Percentiles rank a stretch among this genome's conserved stretches.
Conservation (phyloP, 2,797 vertebrate species). For the Sebastes reedi region DNA sequence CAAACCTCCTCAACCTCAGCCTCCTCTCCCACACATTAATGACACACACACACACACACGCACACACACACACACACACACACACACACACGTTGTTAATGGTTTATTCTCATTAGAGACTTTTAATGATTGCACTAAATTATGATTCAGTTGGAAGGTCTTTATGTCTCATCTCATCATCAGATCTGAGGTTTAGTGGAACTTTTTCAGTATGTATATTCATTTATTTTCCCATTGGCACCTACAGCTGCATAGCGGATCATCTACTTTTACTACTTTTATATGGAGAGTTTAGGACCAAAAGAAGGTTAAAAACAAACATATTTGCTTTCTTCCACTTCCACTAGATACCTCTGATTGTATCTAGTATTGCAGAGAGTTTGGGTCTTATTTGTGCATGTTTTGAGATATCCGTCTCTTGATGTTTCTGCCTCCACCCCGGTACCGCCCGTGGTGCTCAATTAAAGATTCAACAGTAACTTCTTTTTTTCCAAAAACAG, state of each 20-base stretch:
- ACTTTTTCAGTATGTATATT: background rate
- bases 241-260: background rate
- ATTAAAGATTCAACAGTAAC: background rate
- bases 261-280: background rate
- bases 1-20: slow-evolving; percentile 23
- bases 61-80: slow-evolving; percentile 12
- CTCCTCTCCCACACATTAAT: slow-evolving; percentile 22
- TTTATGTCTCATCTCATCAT: background rate
- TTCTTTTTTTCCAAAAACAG: background rate
- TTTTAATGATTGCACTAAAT: slow-evolving; percentile 7
- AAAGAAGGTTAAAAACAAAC: background rate
- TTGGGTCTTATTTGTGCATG: background rate
- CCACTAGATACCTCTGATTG: background rate
- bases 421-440: background rate
- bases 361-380: background rate
- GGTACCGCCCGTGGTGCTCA: no score
- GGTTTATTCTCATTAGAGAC: slow-evolving; percentile 29
- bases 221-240: background rate
- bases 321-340: background rate
- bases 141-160: slow-evolving; percentile 5
- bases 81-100: slow-evolving; percentile 7
- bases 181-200: slow-evolving; percentile 1
- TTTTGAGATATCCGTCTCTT: no score
- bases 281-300: background rate
- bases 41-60: background rate